Conservation (phyloP, 30 jellyfish, hydroid and myxozoan species). For the Rhopilema esculentum region DNA sequence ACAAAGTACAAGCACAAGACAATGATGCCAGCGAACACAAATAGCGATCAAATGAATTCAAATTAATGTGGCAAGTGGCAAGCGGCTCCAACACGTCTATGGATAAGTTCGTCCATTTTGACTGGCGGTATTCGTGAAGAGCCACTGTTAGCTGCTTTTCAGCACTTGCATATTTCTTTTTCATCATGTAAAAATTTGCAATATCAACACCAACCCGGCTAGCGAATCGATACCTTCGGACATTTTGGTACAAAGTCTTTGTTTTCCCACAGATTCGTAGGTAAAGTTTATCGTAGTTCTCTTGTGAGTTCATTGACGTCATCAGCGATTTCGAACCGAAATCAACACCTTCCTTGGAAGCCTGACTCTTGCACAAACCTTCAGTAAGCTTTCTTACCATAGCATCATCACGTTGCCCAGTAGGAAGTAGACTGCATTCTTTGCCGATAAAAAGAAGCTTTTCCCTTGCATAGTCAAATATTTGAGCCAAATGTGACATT, state of each 20-base stretch:
- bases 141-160: conserved; percentile 75
- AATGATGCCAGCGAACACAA: conserved; percentile 76
- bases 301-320: conserved; percentile 57
- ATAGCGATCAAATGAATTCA: conserved; percentile 60
- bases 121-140: conserved; percentile 57
- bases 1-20: conserved; percentile 73
- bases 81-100: conserved; percentile 86
- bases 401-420: conserved; percentile 29
- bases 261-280: conserved; percentile 56
- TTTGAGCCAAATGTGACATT: conserved; percentile 71
- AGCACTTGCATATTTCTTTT: conserved; percentile 61
- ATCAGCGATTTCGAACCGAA: conserved; percentile 37
- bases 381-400: background rate
- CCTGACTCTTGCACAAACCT: conserved; percentile 61
- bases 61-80: conserved; percentile 72
- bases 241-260: conserved; percentile 20
- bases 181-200: conserved; percentile 74
- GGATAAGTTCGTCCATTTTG: conserved; percentile 75
- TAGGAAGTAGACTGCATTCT: conserved; percentile 70
- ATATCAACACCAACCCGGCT: conserved; percentile 73
- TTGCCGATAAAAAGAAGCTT: conserved; percentile 75
- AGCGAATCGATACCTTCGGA: conserved; percentile 70
- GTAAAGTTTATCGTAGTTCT: conserved; percentile 69
- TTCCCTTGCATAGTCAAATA: conserved; percentile 74
- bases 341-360: conserved; percentile 28